Percentiles rank a stretch among this genome's conserved stretches.
Evolutionary conservation across 1,140 invertebrate species (phyloP).

Genomic region (Pseudomyrmex flavicornis): DNA sequence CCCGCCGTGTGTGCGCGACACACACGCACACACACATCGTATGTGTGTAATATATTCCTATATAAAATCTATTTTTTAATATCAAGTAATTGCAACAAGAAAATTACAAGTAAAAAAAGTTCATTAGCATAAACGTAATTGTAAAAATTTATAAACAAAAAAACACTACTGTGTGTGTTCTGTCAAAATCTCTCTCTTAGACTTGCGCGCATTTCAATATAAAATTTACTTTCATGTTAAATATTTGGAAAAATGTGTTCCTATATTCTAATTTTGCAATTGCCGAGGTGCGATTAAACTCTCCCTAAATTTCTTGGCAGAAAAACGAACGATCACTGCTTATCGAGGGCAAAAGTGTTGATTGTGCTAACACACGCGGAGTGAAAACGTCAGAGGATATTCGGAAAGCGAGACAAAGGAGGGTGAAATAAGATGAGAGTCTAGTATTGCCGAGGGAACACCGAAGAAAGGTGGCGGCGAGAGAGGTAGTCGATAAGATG

Average conservation of each 20-base stretch:
- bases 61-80: too few species aligned
- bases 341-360: constrained; percentile 28
- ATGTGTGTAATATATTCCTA: not conserved
- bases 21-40: not conserved
- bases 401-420: constrained; percentile 52
- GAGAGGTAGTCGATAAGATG: constrained; percentile 64
- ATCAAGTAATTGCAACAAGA: too few species aligned
- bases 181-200: too few species aligned
- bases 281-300: not conserved
- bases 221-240: not conserved
- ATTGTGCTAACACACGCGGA: constrained; percentile 8
- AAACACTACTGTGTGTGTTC: too few species aligned
- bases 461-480: constrained; percentile 16
- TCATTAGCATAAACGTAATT: too few species aligned
- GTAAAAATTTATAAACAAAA: too few species aligned
- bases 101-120: too few species aligned
- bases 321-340: constrained; percentile 28
- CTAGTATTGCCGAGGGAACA: constrained; percentile 32
- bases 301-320: constrained; percentile 5
- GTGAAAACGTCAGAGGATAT: constrained; percentile 49
- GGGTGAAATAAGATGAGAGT: constrained; percentile 53
- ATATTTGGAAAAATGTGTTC: not conserved
- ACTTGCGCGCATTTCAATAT: too few species aligned
- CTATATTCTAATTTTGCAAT: constrained; percentile 2
- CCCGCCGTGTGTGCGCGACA: not conserved